Base-by-base conservation (phyloP, 2,888 invertebrate species). In the Drosophila picticornis region DNA sequence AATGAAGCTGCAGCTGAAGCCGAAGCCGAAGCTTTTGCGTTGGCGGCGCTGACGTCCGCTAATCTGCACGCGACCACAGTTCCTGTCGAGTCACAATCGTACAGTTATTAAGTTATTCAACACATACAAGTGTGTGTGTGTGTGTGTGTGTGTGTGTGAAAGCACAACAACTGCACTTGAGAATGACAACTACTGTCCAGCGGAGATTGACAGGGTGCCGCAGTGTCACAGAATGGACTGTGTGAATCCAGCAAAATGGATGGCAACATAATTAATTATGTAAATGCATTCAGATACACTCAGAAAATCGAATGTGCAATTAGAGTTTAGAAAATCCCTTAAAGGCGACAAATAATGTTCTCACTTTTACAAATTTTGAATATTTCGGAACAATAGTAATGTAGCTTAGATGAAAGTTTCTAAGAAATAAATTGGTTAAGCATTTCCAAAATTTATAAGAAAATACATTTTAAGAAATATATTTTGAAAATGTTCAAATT, bases 51-150 rank as follows among this genome's bases (percentile, higher is more conserved):
- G 50, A 63, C 56, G 75, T 76, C 57, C 64, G 68, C 72, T 75
- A 86, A 88, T 77, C 84, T 80, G 77, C 88, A 88, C 88, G 88
- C 88, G 79, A 89, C 78, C 78, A 56, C 55, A 80, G 80, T 84
- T 77, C 70, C 67, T 67, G 52, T 64, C 66, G 56, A 51, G 51
- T 38, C 56, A 58, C 46, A 63, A 53, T 52, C 46, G 53, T 50
- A 62, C 58, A 72, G 38, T 80, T 67, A 64, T 55, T 69, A 72
- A 71, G 75, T 71, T 68, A 66, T 78, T 75, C 78, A 74, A 77
- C 66, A 58, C 65, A 46, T 57, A 32, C 7, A 34, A 48, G 31
- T 62, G 19, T 32, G 13, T 40, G n/a, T 36, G n/a, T 31, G 34
- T 31, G 22, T 29, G 50, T 29, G 46, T 38, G 50, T 32, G 38